Evolutionary conservation across 2,888 invertebrate genomes (phyloP), one percentile per base, ranked within the genome.

Genomic region (Trichopoda pennipes): DNA sequence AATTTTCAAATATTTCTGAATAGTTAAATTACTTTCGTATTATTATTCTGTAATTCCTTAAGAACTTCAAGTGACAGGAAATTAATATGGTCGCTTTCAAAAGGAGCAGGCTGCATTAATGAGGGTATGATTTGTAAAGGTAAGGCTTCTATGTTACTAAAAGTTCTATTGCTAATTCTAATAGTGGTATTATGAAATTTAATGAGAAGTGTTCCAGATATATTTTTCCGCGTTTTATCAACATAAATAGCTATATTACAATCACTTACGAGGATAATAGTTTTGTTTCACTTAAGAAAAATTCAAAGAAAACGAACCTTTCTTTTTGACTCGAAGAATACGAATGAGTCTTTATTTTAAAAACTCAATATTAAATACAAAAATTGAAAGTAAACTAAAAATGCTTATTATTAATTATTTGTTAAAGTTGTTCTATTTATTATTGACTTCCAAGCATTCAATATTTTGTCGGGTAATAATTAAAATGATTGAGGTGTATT

Each of bases 121-220:
- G 66, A 38, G 53, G 53, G 53, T n/a, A 66, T 66, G 21, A 66
- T 53, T 66, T 53, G n/a, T n/a, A n/a, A n/a, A n/a, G n/a, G n/a
- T 14, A 51, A 64, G 19, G 64, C 64, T 17, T 64, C 64, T 64
- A 64, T 47, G 47, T 63, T 63, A 47, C 28, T 63, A 17, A 63
- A 63, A 63, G 47, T 64, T 10, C 49, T 64, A 64, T 64, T 63
- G 28, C 47, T 21, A 63, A 63, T 8, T 63, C 47, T 63, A 47
- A 63, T 63, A 16, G 23, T 32, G 32, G 4, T 32, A 8, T 32
- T 32, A 32, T 32, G n/a, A 28, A 63, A n/a, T n/a, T n/a, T n/a
- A n/a, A n/a, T n/a, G n/a, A n/a, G n/a, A 28, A 63, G 12, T 1
- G 28, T 49, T 64, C 32, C 63, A 47, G 63, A 63, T 63, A 63